phyloP scores from a whole-genome alignment of 2,888 invertebrate genomes.

The Epinotia demarniana region DNA sequence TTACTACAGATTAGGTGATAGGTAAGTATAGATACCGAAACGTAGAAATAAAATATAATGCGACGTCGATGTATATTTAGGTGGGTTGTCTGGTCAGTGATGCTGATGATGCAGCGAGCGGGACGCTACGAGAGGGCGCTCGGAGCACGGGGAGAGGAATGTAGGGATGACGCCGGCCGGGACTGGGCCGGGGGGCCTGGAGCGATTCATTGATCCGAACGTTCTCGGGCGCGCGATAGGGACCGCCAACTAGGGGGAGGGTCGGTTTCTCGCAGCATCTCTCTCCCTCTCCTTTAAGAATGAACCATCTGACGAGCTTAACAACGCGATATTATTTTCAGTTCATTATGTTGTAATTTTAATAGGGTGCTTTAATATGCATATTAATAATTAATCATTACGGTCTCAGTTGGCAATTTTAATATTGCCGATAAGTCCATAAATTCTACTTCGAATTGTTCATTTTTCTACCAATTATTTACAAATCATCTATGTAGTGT shows the following conservation, averaged over 20 bases:
- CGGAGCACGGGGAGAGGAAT: constrained; percentile 49
- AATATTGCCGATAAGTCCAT: not conserved
- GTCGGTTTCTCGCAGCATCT: constrained; percentile 53
- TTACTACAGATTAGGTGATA: no score
- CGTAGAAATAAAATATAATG: no score
- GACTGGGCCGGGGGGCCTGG: constrained; percentile 70
- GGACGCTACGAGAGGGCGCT: constrained; percentile 61
- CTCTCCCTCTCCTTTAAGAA: constrained; percentile 54
- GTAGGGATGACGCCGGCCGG: constrained; percentile 66
- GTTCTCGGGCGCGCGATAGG: constrained; percentile 74
- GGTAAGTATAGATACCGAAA: no score
- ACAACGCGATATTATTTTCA: constrained; percentile 17
- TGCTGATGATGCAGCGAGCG: constrained; percentile 49
- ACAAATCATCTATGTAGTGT: not conserved
- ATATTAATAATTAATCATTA: not conserved
- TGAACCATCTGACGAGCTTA: constrained; percentile 37
- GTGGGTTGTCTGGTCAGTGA: constrained; percentile 34
- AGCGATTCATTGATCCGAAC: constrained; percentile 84
- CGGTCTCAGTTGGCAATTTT: no score
- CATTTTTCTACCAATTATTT: not conserved
- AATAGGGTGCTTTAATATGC: not conserved
- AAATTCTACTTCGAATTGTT: not conserved
- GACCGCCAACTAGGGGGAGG: constrained; percentile 62
- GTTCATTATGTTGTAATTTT: not conserved
- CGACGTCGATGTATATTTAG: constrained; percentile 22